phyloP scores from a whole-genome alignment of 1,140 invertebrate species.

The Danaus melanippus region DNA sequence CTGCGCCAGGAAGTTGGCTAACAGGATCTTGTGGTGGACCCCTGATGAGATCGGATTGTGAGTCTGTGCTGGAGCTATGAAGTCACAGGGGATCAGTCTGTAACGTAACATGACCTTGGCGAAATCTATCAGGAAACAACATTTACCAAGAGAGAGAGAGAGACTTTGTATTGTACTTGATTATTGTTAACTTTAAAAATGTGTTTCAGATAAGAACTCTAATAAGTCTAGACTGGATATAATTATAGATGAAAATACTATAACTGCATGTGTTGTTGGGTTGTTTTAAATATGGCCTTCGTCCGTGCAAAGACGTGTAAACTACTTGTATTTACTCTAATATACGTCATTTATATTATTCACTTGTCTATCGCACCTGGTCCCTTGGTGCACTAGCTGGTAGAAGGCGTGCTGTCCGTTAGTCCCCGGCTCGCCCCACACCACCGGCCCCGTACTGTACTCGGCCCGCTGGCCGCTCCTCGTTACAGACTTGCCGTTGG shows the following conservation, averaged over 20 bases:
- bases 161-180: too few species aligned
- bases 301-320: too few species aligned
- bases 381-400: conserved; percentile 93
- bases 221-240: too few species aligned
- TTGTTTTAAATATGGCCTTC: too few species aligned
- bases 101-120: neutral
- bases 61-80: conserved; percentile 93
- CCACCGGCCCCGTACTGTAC: conserved; percentile 92
- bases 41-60: conserved; percentile 92
- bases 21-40: conserved; percentile 87
- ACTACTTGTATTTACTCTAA: too few species aligned
- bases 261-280: too few species aligned
- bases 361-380: conserved; percentile 35
- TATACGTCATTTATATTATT: too few species aligned
- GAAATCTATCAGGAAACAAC: too few species aligned
- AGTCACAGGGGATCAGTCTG: conserved; percentile 95
- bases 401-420: conserved; percentile 99
- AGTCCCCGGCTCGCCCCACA: conserved; percentile 98
- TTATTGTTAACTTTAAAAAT: too few species aligned
- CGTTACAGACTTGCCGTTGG: conserved; percentile 97
- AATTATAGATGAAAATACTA: too few species aligned
- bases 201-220: too few species aligned
- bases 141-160: too few species aligned
- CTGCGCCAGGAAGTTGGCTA: conserved; percentile 98
- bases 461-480: conserved; percentile 81